Evolutionary conservation across 1,140 invertebrate species (phyloP).

Genomic region (Plectrocnemia conspersa): DNA sequence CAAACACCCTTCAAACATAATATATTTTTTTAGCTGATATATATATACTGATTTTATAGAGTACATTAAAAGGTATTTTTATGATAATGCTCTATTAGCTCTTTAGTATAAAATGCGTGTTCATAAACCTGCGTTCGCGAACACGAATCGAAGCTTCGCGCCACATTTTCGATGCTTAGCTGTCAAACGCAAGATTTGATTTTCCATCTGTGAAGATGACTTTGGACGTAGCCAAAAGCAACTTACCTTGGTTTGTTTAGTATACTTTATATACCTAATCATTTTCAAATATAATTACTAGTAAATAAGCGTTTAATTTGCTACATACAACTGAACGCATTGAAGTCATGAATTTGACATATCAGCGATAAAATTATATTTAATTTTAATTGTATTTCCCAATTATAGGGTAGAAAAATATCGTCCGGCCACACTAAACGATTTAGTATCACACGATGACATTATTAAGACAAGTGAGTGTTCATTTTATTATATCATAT

Average conservation of each 20-base stretch:
- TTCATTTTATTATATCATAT: conserved; percentile 3
- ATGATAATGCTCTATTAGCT: no score
- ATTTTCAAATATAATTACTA: conserved; percentile 2
- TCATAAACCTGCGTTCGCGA: no score
- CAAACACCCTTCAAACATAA: no score
- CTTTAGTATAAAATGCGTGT: no score
- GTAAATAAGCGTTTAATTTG: not conserved
- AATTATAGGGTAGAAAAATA: conserved; percentile 95
- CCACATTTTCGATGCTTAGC: no score
- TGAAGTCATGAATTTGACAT: no score
- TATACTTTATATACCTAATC: conserved; percentile 3
- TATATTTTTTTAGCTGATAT: no score
- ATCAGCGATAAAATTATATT: no score
- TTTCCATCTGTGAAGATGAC: conserved; percentile 38
- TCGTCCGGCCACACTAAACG: conserved; percentile 82
- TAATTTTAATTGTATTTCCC: conserved; percentile 8
- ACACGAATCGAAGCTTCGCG: no score
- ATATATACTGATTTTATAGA: no score
- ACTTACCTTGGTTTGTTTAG: conserved; percentile 53
- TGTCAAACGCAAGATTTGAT: no score
- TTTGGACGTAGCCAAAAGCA: conserved; percentile 41
- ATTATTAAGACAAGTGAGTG: conserved; percentile 92
- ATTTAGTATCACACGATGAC: conserved; percentile 95
- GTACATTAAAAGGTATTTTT: no score
- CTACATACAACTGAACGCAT: not conserved